A percentile compares a stretch with the other conserved stretches of the same genome.
These are phyloP conservation scores for Porites lutea DNA, from an alignment of 64 coral and sea anemone genomes.

Conservation along the genomic window DNA sequence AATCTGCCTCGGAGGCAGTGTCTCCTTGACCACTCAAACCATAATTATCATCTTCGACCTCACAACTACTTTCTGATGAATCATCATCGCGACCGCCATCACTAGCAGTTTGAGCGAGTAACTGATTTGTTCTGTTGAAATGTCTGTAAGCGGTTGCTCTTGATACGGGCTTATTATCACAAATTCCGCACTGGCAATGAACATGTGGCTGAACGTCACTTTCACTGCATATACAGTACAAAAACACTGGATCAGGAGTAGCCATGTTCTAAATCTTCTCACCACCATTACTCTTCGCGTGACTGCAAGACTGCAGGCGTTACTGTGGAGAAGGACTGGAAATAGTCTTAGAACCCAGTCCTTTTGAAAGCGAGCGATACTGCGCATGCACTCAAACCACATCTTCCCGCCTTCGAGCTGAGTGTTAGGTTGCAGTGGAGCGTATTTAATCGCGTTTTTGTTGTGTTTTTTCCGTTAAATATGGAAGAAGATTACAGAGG, in stretches of 20 bases:
- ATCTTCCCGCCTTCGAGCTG: background rate
- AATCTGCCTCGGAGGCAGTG: too few species aligned
- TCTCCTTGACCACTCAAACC: too few species aligned
- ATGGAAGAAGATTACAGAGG: slow-evolving; percentile 17
- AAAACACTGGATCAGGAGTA: background rate
- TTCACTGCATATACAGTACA: background rate
- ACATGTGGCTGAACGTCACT: background rate
- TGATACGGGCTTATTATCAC: background rate
- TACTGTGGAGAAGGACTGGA: slow-evolving; percentile 15
- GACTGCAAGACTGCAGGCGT: background rate
- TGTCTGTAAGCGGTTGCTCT: slow-evolving; percentile 9
- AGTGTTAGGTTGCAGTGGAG: background rate
- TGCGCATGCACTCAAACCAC: slow-evolving; percentile 7
- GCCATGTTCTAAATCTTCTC: too few species aligned
- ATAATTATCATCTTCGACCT: background rate
- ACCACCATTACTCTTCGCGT: too few species aligned
- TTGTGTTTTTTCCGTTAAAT: background rate
- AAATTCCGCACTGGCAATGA: slow-evolving; percentile 14
- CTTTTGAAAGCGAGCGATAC: background rate
- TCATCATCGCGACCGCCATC: too few species aligned
- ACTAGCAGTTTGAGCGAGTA: background rate
- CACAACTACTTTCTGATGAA: background rate
- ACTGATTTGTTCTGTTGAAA: slow-evolving; percentile 18
- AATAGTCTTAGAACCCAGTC: background rate
- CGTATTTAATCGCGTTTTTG: background rate